Evolutionary conservation across 2,797 vertebrate genomes (phyloP), one percentile per base, ranked within the genome.

Genomic region (Enteromius argenteus): DNA sequence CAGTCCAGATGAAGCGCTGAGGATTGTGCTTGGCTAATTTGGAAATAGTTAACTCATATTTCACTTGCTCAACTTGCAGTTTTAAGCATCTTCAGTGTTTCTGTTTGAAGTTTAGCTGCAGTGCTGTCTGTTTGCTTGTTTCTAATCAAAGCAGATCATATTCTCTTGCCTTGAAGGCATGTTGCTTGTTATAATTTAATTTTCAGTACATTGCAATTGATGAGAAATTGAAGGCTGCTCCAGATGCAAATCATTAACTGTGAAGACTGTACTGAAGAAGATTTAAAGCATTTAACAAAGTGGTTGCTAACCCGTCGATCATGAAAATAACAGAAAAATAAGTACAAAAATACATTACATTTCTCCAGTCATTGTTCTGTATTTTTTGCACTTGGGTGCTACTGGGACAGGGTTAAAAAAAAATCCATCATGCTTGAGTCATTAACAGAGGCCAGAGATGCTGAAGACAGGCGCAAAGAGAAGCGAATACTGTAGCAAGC

Each of bases 111-210:
- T 67, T 39, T 39, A 13, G 21, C 21, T 66, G 32, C 64, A 66
- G 30, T 17, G 15, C 62, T 66, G 30, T 39, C 66, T 11, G 17
- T 5, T 37, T 39, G 35, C 35, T 68, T 68, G 9, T 39, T 39
- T n/a, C 35, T n/a, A 39, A 68, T 68, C 66, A n/a, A 68, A 68
- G 66, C 21, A n/a, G 19, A 39, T 68, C 19, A n/a, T 68, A n/a
- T 68, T 68, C 19, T 39, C 35, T 68, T 39, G 35, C 66, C 66
- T 68, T 39, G 9, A 39, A 39, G 35, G 35, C 35, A 68, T 10
- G 2, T n/a, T 68, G 35, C 66, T 68, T 39, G 37, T n/a, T 39
- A n/a, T 39, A 13, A 13, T 11, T 13, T 2, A 0, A 67, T 39
- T 37, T 67, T 67, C 32, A 39, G 19, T 21, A 39, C 35, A 5